Evolutionary conservation across 2,113 vertebrate species (phyloP).

Genomic region (Tragelaphus buxtoni): DNA sequence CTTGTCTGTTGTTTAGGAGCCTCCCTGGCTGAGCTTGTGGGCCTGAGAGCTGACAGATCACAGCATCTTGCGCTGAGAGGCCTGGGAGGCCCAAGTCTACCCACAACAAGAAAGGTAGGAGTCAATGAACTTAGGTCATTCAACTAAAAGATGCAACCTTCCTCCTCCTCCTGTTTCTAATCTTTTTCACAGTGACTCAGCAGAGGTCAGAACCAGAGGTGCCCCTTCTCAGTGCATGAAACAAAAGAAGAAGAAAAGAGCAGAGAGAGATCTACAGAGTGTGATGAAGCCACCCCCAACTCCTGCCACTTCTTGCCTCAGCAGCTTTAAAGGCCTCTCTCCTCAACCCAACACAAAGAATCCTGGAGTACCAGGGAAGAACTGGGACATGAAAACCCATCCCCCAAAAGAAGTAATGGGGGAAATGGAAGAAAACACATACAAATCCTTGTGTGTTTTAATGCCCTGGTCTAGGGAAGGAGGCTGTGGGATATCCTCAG

Average conservation of each 20-base stretch:
- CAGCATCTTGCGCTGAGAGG: neutral
- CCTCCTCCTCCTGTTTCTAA: neutral
- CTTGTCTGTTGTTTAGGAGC: neutral
- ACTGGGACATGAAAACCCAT: neutral
- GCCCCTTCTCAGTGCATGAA: neutral
- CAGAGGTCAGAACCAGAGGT: neutral
- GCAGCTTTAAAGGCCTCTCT: neutral
- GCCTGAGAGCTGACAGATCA: neutral
- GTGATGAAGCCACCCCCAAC: neutral
- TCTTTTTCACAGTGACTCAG: neutral
- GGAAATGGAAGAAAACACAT: neutral
- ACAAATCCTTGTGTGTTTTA: neutral
- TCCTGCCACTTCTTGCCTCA: neutral
- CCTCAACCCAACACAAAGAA: neutral
- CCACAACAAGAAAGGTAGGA: neutral
- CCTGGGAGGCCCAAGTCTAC: neutral
- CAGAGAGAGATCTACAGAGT: neutral
- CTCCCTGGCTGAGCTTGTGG: accelerated
- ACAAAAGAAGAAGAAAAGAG: neutral
- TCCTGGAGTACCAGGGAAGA: neutral
- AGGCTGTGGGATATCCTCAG: neutral
- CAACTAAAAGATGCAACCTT: accelerated
- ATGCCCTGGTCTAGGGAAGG: neutral
- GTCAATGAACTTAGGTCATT: neutral
- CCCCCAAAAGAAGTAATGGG: neutral